phyloP scores from a whole-genome alignment of 2,113 vertebrate species.

The Mugil cephalus region DNA sequence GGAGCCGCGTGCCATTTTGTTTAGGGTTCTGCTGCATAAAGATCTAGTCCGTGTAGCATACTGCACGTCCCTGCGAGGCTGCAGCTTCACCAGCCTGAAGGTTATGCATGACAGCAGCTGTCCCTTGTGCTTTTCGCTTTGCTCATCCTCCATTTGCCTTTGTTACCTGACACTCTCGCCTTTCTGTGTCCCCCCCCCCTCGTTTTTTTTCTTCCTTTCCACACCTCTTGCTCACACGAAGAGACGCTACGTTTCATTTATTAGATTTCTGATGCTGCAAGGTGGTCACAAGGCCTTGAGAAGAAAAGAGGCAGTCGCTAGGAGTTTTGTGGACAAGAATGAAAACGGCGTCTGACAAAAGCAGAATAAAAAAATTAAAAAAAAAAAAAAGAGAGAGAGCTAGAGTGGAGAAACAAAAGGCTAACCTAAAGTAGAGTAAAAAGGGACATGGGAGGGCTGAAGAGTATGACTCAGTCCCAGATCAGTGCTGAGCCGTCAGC shows the following conservation, averaged over 20 bases:
- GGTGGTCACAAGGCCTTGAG: slow-evolving; percentile 37
- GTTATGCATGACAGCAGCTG: slow-evolving; percentile 48
- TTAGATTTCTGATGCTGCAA: slow-evolving; percentile 45
- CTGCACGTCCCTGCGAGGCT: not conserved
- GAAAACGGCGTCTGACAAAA: slow-evolving; percentile 4
- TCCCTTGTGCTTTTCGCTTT: slow-evolving; percentile 34
- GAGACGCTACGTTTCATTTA: slow-evolving; percentile 56
- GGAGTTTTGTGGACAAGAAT: slow-evolving; percentile 7
- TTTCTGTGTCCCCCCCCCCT: slow-evolving; percentile 10
- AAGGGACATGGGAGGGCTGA: slow-evolving; percentile 26
- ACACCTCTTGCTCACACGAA: slow-evolving; percentile 30
- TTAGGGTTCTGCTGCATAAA: slow-evolving; percentile 49
- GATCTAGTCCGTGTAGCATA: slow-evolving; percentile 39
- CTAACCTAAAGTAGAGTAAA: slow-evolving; percentile 34
- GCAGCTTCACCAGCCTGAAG: slow-evolving; percentile 26
- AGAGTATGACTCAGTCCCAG: slow-evolving; percentile 60
- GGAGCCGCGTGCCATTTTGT: slow-evolving; percentile 45
- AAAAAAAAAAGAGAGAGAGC: slow-evolving; percentile 18
- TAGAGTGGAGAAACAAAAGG: slow-evolving; percentile 6
- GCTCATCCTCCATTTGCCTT: slow-evolving; percentile 30
- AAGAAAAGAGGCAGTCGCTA: not conserved
- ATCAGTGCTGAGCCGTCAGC: slow-evolving; percentile 44
- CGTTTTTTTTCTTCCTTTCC: slow-evolving; percentile 49
- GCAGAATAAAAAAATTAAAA: slow-evolving; percentile 10
- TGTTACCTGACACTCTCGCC: slow-evolving; percentile 48